phyloP scores from a whole-genome alignment of 2,113 vertebrate species.

The Pipra filicauda region DNA sequence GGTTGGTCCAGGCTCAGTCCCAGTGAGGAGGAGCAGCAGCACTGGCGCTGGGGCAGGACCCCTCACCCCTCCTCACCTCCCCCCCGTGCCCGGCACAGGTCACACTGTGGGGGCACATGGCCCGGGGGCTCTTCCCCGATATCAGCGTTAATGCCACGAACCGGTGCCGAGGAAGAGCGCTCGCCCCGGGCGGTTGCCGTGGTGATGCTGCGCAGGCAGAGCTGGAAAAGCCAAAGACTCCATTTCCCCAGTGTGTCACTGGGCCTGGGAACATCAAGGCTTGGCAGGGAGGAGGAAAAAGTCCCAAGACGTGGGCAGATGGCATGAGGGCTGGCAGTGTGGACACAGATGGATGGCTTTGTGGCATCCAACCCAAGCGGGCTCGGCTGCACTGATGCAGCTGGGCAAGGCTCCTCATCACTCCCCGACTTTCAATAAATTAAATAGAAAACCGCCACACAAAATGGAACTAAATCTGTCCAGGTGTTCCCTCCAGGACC shows the following conservation, averaged over 20 bases:
- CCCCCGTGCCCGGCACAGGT: fast-evolving
- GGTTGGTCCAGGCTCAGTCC: not conserved
- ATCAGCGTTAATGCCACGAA: not conserved
- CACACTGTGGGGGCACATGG: fast-evolving
- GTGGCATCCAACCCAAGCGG: fast-evolving
- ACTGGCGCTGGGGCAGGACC: fast-evolving
- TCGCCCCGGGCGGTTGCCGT: constrained; percentile 2
- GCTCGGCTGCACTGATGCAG: not conserved
- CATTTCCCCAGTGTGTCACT: not conserved
- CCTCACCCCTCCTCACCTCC: fast-evolving
- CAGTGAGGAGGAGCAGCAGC: not conserved
- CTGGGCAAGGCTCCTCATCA: fast-evolving
- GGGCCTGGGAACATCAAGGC: not conserved
- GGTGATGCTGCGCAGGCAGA: constrained; percentile 43
- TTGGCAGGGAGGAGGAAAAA: not conserved
- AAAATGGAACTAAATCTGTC: not conserved
- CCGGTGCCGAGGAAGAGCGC: not conserved
- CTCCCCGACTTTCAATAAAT: not conserved
- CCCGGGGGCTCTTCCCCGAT: fast-evolving
- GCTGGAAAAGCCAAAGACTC: constrained; percentile 21
- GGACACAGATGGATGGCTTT: fast-evolving
- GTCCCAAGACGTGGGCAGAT: fast-evolving
- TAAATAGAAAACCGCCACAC: fast-evolving
- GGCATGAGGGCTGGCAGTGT: not conserved
- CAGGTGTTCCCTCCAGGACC: not conserved